Evolutionary conservation across 1,140 invertebrate genomes (phyloP).

Genomic region (Dysdera silvatica): DNA sequence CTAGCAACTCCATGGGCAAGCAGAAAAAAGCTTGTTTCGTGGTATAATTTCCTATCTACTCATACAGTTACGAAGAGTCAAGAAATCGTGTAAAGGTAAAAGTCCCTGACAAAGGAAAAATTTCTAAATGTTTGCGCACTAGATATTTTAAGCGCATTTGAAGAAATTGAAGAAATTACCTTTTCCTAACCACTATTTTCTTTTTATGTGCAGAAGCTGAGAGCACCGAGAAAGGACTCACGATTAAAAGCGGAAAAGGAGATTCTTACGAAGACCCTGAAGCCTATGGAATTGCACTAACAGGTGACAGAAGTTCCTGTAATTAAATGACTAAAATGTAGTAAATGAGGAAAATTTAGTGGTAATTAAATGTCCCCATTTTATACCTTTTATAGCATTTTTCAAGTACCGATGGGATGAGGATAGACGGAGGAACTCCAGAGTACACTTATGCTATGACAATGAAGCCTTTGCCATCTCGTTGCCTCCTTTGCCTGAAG

Average conservation of each 20-base stretch:
- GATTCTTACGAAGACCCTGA: constrained; percentile 24
- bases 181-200: too few relatives aligned
- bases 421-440: constrained; percentile 13
- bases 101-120: too few relatives aligned
- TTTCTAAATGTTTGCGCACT: too few relatives aligned
- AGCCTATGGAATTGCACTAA: constrained; percentile 22
- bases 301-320: constrained; percentile 3
- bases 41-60: too few relatives aligned
- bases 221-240: constrained; percentile 7
- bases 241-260: constrained; percentile 10
- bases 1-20: too few relatives aligned
- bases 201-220: constrained; percentile 6
- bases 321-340: too few relatives aligned
- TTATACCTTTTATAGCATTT: constrained; percentile 11
- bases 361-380: neutral
- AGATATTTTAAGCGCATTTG: too few relatives aligned
- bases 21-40: too few relatives aligned
- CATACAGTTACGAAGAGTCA: too few relatives aligned
- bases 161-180: too few relatives aligned
- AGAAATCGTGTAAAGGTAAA: too few relatives aligned
- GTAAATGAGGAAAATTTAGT: neutral
- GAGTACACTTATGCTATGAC: constrained; percentile 19
- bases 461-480: constrained; percentile 24
- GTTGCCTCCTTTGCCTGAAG: neutral
- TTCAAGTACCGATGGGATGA: constrained; percentile 24